Base-by-base conservation (phyloP, 2,113 vertebrate species). In the Eupsittula cactorum region DNA sequence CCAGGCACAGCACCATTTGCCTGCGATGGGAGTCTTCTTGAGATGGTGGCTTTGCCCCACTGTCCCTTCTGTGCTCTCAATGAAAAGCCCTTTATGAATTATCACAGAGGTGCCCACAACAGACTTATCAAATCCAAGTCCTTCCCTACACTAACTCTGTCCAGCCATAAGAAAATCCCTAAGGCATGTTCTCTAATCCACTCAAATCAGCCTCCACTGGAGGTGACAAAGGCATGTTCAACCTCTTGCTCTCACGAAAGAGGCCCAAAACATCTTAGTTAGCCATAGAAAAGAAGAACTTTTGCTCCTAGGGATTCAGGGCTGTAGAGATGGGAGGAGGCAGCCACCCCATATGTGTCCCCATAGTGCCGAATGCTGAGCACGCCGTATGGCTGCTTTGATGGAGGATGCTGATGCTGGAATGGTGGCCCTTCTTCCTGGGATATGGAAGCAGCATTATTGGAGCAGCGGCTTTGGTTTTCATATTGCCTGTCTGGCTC, bases 401-500 rank as follows among this genome's bases (percentile, higher is more conserved):
- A 29, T 39, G 42, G 89, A 64, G 21, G 71, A 53, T 39, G 64
- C 29, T 73, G 85, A 11, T 91, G 62, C 53, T 95, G 82, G 64
- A 91, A 75, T 1, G 5, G 86, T 90, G 86, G 47, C 52, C 53
- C 68, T 91, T 81, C 87, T 91, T 93, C 94, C 50, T 0, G 0
- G 91, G 59, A 88, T 21, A 42, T 14, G 83, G 65, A 33, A 93
- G 49, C 44, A 37, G 80, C 90, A 4, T 86, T 81, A 59, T 23
- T 88, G 80, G 91, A 96, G 60, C 0, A 0, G 42, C 6, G 7
- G 14, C 73, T 93, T 79, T 88, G 86, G 83, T 94, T 93, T 92
- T 90, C 81, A 53, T 35, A 59, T 49, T 85, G 92, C 86, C 89
- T 95, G 82, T 76, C 84, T 92, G 78, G 37, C 91, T 94, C 91